Evolutionary conservation across 2,888 invertebrate species (phyloP).

Genomic region (Antheraea assamensis): DNA sequence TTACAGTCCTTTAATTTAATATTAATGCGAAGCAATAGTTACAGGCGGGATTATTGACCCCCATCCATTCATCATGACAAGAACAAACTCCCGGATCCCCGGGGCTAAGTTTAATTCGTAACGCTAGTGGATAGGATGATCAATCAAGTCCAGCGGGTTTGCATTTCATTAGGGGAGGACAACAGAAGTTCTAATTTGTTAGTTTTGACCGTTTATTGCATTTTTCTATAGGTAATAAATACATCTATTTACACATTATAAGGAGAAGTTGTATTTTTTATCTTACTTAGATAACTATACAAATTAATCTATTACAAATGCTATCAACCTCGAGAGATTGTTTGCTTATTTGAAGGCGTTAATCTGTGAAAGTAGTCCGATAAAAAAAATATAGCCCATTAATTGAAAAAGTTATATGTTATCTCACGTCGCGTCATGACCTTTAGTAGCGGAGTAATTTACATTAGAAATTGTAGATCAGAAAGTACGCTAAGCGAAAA

Average conservation of each 20-base stretch:
- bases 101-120: conserved; percentile 13
- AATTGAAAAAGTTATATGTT: no score
- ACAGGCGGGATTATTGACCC: conserved; percentile 9
- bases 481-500: no score
- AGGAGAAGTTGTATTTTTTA: no score
- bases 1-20: neutral
- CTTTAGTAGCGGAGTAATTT: no score
- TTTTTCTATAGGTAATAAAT: neutral
- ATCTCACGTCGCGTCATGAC: no score
- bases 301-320: no score
- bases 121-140: conserved; percentile 9
- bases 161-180: conserved; percentile 9
- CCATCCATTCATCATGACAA: conserved; percentile 13
- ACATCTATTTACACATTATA: neutral
- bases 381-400: neutral
- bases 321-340: neutral
- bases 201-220: neutral
- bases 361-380: neutral
- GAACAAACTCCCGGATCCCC: neutral
- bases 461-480: no score
- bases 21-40: neutral
- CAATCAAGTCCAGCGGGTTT: conserved; percentile 14
- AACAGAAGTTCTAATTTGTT: conserved; percentile 6
- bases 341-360: neutral
- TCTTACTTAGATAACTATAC: no score